phyloP scores from a whole-genome alignment of 2,797 vertebrate species.

The Sebastolobus alascanus region DNA sequence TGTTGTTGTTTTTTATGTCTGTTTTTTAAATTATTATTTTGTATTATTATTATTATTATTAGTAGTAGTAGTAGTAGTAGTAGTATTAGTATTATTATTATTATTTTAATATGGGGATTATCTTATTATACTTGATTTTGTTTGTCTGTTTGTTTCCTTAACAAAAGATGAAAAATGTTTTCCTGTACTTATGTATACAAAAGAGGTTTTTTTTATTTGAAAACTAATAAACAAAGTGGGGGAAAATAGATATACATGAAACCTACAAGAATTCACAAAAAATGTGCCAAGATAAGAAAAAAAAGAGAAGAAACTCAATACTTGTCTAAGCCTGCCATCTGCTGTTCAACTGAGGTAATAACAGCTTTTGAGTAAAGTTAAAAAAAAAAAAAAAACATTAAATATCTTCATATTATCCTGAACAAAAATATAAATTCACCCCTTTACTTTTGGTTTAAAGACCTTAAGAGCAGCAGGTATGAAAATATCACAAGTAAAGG shows the following conservation, averaged over 20 bases:
- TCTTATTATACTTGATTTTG: too few relatives aligned
- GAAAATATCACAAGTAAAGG: neutral
- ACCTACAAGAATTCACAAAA: neutral
- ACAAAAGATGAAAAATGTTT: too few relatives aligned
- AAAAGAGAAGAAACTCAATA: neutral
- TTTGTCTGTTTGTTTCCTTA: too few relatives aligned
- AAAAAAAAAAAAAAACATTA: neutral
- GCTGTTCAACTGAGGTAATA: conserved; percentile 29
- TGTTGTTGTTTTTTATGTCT: too few relatives aligned
- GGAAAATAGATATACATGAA: neutral
- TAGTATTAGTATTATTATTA: too few relatives aligned
- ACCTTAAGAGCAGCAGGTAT: neutral
- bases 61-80: too few relatives aligned
- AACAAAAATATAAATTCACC: neutral
- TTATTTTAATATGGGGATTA: too few relatives aligned
- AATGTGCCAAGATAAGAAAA: neutral
- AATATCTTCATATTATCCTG: neutral
- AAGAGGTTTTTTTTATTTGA: too few relatives aligned
- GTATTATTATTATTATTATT: too few relatives aligned
- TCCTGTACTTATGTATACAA: neutral
- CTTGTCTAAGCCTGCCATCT: conserved; percentile 60
- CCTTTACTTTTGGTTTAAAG: neutral
- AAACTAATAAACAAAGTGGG: too few relatives aligned
- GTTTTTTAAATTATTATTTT: too few relatives aligned
- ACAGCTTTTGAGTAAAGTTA: neutral